Conservation (phyloP, 2,113 vertebrate genomes). For the Uria aalge region DNA sequence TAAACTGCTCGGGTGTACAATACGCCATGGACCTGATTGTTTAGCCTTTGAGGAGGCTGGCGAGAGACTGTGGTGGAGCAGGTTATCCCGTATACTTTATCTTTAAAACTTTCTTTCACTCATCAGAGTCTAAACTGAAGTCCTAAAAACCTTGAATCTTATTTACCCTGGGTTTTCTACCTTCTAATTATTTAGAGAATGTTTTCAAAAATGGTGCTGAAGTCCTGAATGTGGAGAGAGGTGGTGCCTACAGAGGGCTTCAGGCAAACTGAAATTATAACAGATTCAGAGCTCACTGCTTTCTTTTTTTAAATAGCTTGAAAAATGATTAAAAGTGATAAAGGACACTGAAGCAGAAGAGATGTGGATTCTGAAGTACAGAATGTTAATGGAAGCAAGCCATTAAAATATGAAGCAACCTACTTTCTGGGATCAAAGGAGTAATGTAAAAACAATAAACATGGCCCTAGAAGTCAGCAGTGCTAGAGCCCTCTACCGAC, state of each 20-base stretch:
- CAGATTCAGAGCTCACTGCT: background rate
- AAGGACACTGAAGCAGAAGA: background rate
- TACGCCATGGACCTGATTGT: rapidly evolving
- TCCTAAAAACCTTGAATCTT: background rate
- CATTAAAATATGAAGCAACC: background rate
- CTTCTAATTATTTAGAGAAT: background rate
- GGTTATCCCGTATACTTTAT: background rate
- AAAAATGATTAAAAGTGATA: background rate
- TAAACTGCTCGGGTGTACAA: background rate
- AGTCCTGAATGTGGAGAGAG: background rate
- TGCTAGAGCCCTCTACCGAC: background rate
- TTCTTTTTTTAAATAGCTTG: background rate
- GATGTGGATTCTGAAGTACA: background rate
- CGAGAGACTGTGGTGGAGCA: background rate
- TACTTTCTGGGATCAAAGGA: background rate
- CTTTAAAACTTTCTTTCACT: background rate
- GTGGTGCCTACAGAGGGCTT: background rate
- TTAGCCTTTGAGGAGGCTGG: background rate
- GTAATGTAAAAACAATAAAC: background rate
- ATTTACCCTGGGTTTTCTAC: background rate
- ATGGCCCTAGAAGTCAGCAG: background rate
- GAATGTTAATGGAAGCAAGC: background rate
- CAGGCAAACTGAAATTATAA: background rate
- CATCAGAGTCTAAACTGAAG: background rate
- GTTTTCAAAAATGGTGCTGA: background rate